Evolutionary conservation across 1,140 invertebrate species (phyloP), one percentile per base, ranked within the genome.

Genomic region (Teleogryllus occipitalis): DNA sequence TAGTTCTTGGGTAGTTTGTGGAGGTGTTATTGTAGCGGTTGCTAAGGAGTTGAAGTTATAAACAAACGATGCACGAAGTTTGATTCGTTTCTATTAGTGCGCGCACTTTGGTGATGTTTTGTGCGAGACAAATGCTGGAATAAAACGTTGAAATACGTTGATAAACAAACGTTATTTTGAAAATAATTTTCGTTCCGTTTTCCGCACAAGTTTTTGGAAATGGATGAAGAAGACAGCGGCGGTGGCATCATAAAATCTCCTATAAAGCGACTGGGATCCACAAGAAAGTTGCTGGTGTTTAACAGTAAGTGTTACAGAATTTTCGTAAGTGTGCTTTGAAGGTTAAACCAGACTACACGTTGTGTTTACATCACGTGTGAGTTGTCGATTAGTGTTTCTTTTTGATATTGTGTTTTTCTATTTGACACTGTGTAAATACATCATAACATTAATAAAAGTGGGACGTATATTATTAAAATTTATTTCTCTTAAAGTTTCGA

Each of bases 251-350:
- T 82, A 22, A 92, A 92, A 83, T 93, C 92, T 79, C 92, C 93
- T 65, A 93, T 94, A 86, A 92, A 92, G 85, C 87, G 92, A 74
- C 89, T 94, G 80, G 93, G 93, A 83, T 94, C 93, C 78, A 93
- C 93, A 15, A 90, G 93, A 83, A 94, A 94, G 86, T 87, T 94
- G 79, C 88, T 93, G 21, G 90, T 92, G 79, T 93, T 93, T 83
- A 93, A 91, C 84, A 94, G 93, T 94, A 87, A 93, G 92, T 65
- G 76, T 65, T 65, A 14, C 54, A 65, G 27, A 39, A 39, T 39
- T 39, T 39, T 39, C 27, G 27, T 39, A 39, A 39, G 27, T 39
- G 27, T 39, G 27, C 5, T 39, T 39, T 39, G 27, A 39, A 39
- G 27, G 27, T 39, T 39, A 39, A 39, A 39, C 27, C 27, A 39